phyloP scores from a whole-genome alignment of 1,140 invertebrate genomes.

The Calephelis nemesis region DNA sequence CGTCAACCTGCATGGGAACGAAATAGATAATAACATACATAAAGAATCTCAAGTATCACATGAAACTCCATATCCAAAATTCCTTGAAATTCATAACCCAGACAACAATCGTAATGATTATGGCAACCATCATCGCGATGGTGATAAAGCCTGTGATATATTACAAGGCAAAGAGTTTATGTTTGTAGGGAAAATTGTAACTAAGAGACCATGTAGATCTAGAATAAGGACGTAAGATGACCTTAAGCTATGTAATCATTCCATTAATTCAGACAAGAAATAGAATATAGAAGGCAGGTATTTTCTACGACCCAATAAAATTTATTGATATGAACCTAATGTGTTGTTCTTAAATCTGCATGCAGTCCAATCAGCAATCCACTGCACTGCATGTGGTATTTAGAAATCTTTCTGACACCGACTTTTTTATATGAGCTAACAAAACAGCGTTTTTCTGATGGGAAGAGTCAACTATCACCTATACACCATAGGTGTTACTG shows the following conservation, averaged over 20 bases:
- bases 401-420: no score
- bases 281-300: no score
- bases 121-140: background rate
- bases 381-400: no score
- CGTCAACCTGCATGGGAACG: background rate
- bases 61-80: background rate
- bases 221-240: background rate
- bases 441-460: no score
- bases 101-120: background rate
- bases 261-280: no score
- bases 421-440: no score
- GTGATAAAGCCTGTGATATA: background rate
- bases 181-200: background rate
- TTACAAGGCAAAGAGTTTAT: slow-evolving; percentile 1
- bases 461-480: background rate
- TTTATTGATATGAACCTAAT: no score
- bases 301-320: no score
- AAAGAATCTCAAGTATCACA: background rate
- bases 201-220: background rate
- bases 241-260: no score
- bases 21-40: background rate
- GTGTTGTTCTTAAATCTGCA: no score
- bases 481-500: no score
- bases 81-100: background rate
- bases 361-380: no score